Evolutionary conservation across 1,140 invertebrate genomes (phyloP), one percentile per base, ranked within the genome.

Genomic region (Pectinophora gossypiella): DNA sequence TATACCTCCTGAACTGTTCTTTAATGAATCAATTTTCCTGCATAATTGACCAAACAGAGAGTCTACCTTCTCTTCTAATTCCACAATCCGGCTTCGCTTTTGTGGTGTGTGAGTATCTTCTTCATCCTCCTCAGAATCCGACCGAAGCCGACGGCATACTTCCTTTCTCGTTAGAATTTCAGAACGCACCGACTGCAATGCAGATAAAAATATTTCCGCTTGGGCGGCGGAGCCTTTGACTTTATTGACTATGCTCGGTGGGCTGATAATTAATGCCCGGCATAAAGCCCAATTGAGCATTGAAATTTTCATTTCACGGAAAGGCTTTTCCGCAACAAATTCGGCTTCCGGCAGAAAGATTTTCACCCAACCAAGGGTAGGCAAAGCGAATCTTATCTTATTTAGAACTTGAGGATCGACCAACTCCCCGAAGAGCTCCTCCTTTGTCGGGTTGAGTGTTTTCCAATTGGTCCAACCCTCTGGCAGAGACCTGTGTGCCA

Each of bases 231-330:
- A 73, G 15, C 61, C 64, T 36, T 56, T 44, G 9, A 69, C 32
- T 52, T 48, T 61, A 16, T 51, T 55, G 5, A 59, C 45, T 9
- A 72, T 3, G 0, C 48, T 12, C n/a, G 58, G 55, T 12, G 64
- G 61, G 19, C 61, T 59, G 2, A 67, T 56, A 18, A 72, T 67
- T 0, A 70, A 21, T 0, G 56, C 67, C 38, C 57, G 51, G 42
- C 55, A 50, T 22, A 70, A 65, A 4, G 64, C 38, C 64, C 67
- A 70, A 4, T 51, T 36, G n/a, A 70, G 44, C 61, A 73, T 64
- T 16, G 42, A 50, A 9, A 64, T 19, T 42, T 65, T 72, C 16
- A 47, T 54, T 13, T 62, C 48, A 16, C 23, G 52, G 42, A 42
- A 64, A 2, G 18, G n/a, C 21, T 58, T 59, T 50, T 73, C 59